Conservation (phyloP, 2,113 vertebrate genomes). For the Holacanthus passer region DNA sequence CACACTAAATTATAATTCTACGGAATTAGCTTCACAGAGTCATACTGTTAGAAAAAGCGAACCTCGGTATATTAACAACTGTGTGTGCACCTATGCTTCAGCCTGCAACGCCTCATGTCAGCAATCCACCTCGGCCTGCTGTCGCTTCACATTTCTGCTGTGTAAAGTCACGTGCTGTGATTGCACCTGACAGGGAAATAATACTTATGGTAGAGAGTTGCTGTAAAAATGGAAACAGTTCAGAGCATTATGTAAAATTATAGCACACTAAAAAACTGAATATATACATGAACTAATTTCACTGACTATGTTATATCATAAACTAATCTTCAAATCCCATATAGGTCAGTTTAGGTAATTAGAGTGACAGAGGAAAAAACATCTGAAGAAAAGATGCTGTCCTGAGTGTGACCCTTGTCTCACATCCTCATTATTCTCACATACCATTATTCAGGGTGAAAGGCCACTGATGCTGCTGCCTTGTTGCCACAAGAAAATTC, state of each 20-base stretch:
- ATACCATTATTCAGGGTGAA: not conserved
- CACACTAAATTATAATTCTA: slow-evolving; percentile 54
- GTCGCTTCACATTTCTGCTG: slow-evolving; percentile 1
- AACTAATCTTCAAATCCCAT: not conserved
- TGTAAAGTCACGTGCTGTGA: not conserved
- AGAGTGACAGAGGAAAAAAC: not conserved
- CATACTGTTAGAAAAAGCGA: slow-evolving; percentile 27
- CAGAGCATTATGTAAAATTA: not conserved
- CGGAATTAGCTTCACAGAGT: slow-evolving; percentile 37
- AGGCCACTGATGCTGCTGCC: not conserved
- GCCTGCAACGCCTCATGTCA: slow-evolving; percentile 12
- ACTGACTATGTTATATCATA: not conserved
- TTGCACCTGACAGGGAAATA: not conserved
- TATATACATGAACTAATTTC: not conserved
- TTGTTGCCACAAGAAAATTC: not conserved
- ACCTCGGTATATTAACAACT: slow-evolving; percentile 15
- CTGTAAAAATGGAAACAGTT: not conserved
- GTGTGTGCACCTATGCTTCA: not conserved
- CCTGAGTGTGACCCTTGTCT: not conserved
- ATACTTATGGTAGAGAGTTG: not conserved
- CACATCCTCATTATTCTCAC: not conserved
- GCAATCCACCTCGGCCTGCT: not conserved
- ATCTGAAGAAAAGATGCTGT: not conserved
- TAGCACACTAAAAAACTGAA: not conserved
- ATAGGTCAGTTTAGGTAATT: not conserved